Conservation (phyloP, 2,888 invertebrate species). For the Sicus ferrugineus region DNA sequence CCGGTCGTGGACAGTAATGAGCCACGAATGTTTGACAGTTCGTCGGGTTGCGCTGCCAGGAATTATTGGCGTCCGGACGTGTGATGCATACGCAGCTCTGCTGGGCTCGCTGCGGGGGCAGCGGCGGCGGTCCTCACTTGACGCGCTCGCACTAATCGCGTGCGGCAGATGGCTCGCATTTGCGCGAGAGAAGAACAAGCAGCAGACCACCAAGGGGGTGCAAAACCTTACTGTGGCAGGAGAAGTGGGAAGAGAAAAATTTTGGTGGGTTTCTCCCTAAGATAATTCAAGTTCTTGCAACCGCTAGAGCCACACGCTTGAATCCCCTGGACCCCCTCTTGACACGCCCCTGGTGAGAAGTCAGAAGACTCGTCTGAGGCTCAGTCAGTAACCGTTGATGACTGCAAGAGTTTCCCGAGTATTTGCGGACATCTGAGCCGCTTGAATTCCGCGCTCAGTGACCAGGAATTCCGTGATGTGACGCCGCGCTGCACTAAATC, state of each 20-base stretch:
- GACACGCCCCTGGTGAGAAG: no score
- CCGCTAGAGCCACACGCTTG: no score
- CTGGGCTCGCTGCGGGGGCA: not conserved
- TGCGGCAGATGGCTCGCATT: constrained; percentile 27
- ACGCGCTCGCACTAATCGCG: constrained; percentile 26
- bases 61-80: constrained; percentile 19
- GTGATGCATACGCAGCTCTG: constrained; percentile 28
- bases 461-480: constrained; percentile 27
- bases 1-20: constrained; percentile 24
- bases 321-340: no score
- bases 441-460: not conserved
- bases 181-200: constrained; percentile 20
- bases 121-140: not conserved
- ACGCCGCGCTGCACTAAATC: constrained; percentile 53
- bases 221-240: no score
- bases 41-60: constrained; percentile 10
- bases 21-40: constrained; percentile 33
- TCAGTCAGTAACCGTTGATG: no score
- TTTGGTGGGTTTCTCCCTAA: no score
- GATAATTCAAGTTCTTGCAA: no score
- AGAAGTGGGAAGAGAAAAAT: not conserved
- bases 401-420: no score
- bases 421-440: no score
- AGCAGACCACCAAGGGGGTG: no score
- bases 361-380: no score